Percentiles rank a stretch among this genome's conserved stretches.
These are phyloP conservation scores for Fragum fragum DNA, from an alignment of 2,888 invertebrate genomes.

Conservation along the genomic window DNA sequence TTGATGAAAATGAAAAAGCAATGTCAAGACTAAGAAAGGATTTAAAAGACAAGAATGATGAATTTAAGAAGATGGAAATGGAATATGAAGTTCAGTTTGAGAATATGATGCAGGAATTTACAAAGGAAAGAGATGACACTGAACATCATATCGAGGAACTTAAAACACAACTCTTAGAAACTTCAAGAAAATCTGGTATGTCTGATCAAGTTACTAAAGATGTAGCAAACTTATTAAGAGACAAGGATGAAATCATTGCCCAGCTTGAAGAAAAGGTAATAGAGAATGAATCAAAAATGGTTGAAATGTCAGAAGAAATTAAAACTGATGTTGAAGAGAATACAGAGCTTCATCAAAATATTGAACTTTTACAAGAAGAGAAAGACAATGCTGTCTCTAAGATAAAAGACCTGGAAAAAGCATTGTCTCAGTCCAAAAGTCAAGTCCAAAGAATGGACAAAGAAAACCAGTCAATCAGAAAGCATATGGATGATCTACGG, in stretches of 20 bases:
- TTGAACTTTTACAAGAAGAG: constrained; percentile 76
- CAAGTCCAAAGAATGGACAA: constrained; percentile 76
- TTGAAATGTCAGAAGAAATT: constrained; percentile 82
- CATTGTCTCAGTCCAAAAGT: constrained; percentile 67
- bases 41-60: constrained; percentile 76
- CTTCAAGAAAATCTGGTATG: constrained; percentile 90
- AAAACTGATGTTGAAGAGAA: constrained; percentile 79
- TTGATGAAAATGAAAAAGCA: constrained; percentile 76
- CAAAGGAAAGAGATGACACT: constrained; percentile 80
- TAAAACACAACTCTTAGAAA: constrained; percentile 91
- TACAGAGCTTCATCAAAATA: constrained; percentile 71
- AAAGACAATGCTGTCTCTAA: constrained; percentile 75
- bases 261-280: constrained; percentile 93
- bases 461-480: constrained; percentile 75
- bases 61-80: constrained; percentile 75
- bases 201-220: constrained; percentile 81
- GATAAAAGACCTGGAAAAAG: constrained; percentile 74
- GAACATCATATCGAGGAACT: constrained; percentile 91
- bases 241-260: constrained; percentile 94
- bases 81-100: constrained; percentile 78
- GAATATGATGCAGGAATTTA: constrained; percentile 84
- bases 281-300: constrained; percentile 83
- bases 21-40: constrained; percentile 66
- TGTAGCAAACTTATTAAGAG: constrained; percentile 90
- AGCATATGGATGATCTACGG: constrained; percentile 77